A percentile compares a stretch with the other conserved stretches of the same genome.
Conservation (phyloP, 2,797 vertebrate genomes). For the Megalops cyprinoides region DNA sequence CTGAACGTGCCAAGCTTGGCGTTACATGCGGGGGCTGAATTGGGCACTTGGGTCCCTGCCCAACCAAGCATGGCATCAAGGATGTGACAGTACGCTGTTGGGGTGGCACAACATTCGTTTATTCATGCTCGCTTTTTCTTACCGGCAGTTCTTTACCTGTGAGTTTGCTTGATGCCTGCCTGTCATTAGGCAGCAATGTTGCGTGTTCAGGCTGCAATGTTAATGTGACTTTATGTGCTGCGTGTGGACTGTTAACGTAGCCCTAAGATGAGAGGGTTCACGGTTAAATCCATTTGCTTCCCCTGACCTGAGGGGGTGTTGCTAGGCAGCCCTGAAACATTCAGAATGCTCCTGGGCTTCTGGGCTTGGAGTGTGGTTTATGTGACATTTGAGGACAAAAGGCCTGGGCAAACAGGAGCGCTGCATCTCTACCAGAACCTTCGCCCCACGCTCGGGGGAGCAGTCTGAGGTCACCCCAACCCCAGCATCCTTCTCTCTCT, state of each 20-base stretch:
- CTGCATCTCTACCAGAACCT: background rate
- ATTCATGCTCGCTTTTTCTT: too few species aligned
- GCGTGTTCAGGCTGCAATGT: too few species aligned
- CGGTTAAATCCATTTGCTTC: background rate
- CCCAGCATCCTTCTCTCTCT: background rate
- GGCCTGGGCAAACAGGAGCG: slow-evolving; percentile 36
- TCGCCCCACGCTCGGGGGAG: background rate
- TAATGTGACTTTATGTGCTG: background rate
- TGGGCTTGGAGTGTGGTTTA: slow-evolving; percentile 55
- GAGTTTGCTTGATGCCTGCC: too few species aligned
- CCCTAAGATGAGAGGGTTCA: slow-evolving; percentile 8
- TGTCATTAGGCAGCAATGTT: too few species aligned
- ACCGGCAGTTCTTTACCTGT: too few species aligned
- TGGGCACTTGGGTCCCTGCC: background rate
- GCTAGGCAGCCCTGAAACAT: slow-evolving; percentile 62
- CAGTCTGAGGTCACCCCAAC: background rate
- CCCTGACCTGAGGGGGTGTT: slow-evolving; percentile 53
- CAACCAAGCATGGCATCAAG: background rate
- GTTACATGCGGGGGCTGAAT: background rate
- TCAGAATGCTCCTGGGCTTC: slow-evolving; percentile 31
- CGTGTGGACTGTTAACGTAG: background rate
- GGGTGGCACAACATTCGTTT: too few species aligned
- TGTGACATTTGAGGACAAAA: slow-evolving; percentile 61
- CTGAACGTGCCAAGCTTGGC: background rate
- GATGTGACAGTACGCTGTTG: background rate